Conservation (phyloP, 2,113 vertebrate genomes). For the Ivindomyrus marchei region DNA sequence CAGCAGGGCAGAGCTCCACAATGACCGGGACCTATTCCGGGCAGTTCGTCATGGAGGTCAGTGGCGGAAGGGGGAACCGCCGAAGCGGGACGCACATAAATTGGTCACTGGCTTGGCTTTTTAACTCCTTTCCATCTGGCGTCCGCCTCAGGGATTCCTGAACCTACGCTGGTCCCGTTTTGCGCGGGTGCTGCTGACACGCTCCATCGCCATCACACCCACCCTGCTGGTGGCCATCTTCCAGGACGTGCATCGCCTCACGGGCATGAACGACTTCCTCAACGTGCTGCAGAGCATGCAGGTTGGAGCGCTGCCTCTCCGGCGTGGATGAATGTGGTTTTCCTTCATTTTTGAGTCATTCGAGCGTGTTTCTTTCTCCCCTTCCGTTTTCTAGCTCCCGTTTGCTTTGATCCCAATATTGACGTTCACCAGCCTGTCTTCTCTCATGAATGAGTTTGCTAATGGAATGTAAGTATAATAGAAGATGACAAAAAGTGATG, state of each 20-base stretch:
- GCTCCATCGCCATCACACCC: slow-evolving; percentile 81
- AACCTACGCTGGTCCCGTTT: slow-evolving; percentile 90
- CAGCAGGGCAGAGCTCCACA: slow-evolving; percentile 89
- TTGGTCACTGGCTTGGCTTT: background rate
- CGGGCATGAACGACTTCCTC: slow-evolving; percentile 92
- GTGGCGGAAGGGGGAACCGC: background rate
- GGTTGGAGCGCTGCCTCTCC: slow-evolving; percentile 50
- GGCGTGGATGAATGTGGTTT: background rate
- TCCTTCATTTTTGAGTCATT: background rate
- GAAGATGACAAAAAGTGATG: background rate
- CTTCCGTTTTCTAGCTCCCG: slow-evolving; percentile 60
- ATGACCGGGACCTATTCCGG: slow-evolving; percentile 91
- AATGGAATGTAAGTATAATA: slow-evolving; percentile 75
- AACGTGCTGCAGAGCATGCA: slow-evolving; percentile 92
- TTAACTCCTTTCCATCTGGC: background rate
- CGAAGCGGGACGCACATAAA: background rate
- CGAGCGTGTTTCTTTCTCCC: background rate
- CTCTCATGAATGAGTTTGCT: slow-evolving; percentile 78
- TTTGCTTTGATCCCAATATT: slow-evolving; percentile 84
- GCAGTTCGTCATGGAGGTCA: slow-evolving; percentile 91
- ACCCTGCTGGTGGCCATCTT: slow-evolving; percentile 86
- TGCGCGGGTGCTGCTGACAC: slow-evolving; percentile 79
- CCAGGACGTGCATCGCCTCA: slow-evolving; percentile 76
- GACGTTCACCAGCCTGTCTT: slow-evolving; percentile 77
- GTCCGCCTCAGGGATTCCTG: slow-evolving; percentile 73